A percentile compares a stretch with the other conserved stretches of the same genome.
Evolutionary conservation across 2,113 vertebrate genomes (phyloP).

Genomic region (Parotia lawesii): DNA sequence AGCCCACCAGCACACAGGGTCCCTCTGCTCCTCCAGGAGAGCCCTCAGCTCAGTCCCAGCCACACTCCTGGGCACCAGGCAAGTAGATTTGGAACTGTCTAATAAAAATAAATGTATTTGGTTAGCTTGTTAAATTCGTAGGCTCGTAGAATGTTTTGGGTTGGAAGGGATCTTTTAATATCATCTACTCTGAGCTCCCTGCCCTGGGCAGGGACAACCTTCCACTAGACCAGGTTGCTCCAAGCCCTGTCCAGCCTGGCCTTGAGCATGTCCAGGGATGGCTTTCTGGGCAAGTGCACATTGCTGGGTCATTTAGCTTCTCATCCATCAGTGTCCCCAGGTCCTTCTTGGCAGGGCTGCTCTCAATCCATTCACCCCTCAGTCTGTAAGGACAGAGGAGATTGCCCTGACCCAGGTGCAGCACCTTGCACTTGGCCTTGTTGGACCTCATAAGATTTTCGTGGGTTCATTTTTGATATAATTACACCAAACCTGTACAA

Average conservation of each 20-base stretch:
- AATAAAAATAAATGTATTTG: not conserved
- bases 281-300: not conserved
- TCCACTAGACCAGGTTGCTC: not conserved
- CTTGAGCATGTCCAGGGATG: not conserved
- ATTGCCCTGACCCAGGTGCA: not conserved
- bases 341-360: not conserved
- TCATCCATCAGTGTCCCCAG: not conserved
- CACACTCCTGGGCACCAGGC: not conserved
- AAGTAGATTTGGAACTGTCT: not conserved
- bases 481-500: not conserved
- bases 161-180: not conserved
- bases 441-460: not conserved
- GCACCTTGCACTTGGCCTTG: not conserved
- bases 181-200: not conserved
- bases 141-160: not conserved
- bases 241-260: fast-evolving
- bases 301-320: fast-evolving
- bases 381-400: not conserved
- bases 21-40: not conserved
- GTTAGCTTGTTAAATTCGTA: not conserved
- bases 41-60: not conserved
- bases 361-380: not conserved
- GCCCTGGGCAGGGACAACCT: not conserved
- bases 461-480: not conserved
- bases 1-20: not conserved